phyloP scores from a whole-genome alignment of 1,140 invertebrate genomes.

The Antheraea pernyi region DNA sequence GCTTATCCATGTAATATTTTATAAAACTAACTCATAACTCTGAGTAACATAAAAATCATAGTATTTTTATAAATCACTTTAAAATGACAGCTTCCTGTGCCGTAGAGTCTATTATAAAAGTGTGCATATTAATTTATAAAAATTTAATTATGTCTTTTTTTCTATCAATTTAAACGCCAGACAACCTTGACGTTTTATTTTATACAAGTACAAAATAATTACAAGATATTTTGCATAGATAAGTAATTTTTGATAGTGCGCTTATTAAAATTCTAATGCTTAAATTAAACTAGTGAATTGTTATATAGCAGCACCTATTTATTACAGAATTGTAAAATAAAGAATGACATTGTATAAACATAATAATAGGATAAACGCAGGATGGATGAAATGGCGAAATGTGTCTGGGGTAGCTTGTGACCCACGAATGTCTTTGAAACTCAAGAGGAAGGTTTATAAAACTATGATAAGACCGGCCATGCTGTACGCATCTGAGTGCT shows the following conservation, averaged over 20 bases:
- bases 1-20: no score
- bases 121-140: conserved; percentile 1
- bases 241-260: neutral
- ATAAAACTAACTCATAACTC: neutral
- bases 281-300: neutral
- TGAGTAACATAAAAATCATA: neutral
- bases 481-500: no score
- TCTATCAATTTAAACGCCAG: neutral
- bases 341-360: no score
- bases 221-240: conserved; percentile 9
- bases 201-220: conserved; percentile 4
- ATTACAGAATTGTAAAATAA: no score
- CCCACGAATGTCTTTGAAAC: no score
- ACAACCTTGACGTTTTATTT: conserved; percentile 9
- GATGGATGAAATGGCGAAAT: no score
- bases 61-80: neutral
- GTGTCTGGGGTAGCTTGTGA: no score
- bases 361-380: no score
- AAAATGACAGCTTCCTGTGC: neutral
- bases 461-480: no score
- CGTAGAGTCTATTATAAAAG: neutral
- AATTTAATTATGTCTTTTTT: neutral
- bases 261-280: neutral
- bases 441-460: no score
- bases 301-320: no score